These are phyloP conservation scores for Wiebesia pumilae DNA, from an alignment of 1,140 invertebrate species.

Conservation along the genomic window DNA sequence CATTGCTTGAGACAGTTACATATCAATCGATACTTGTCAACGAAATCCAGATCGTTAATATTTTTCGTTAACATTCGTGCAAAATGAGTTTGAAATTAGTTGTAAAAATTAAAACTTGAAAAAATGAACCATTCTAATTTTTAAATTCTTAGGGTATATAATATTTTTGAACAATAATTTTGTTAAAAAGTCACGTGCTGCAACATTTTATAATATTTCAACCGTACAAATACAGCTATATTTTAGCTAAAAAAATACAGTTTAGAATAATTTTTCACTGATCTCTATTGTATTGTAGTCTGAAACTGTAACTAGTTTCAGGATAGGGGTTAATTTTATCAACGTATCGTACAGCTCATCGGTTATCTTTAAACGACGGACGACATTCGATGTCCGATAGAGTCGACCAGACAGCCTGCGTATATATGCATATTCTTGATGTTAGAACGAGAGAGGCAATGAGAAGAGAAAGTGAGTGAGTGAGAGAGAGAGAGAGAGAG, in stretches of 20 bases:
- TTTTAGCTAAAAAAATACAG: not conserved
- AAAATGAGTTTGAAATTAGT: too few species aligned
- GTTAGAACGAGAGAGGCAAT: not conserved
- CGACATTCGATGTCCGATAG: conserved; percentile 14
- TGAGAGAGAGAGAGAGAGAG: conserved; percentile 5
- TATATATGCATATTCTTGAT: not conserved
- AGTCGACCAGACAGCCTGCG: not conserved
- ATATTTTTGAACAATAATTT: too few species aligned
- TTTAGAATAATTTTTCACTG: not conserved
- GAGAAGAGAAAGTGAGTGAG: not conserved
- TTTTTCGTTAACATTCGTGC: too few species aligned
- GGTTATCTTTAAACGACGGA: conserved; percentile 24
- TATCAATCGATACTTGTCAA: too few species aligned
- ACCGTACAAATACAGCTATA: not conserved
- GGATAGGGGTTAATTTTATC: conserved; percentile 26
- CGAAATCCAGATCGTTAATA: too few species aligned
- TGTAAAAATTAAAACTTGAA: too few species aligned
- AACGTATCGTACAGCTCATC: not conserved
- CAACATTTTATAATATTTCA: too few species aligned
- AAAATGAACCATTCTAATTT: too few species aligned
- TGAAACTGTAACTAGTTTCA: not conserved
- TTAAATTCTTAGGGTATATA: too few species aligned
- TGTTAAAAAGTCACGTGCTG: too few species aligned
- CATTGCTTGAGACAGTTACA: too few species aligned
- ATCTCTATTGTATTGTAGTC: not conserved